Evolutionary conservation across 2,797 vertebrate species (phyloP), one percentile per base, ranked within the genome.

Genomic region (Sebastes kiyomatsui): DNA sequence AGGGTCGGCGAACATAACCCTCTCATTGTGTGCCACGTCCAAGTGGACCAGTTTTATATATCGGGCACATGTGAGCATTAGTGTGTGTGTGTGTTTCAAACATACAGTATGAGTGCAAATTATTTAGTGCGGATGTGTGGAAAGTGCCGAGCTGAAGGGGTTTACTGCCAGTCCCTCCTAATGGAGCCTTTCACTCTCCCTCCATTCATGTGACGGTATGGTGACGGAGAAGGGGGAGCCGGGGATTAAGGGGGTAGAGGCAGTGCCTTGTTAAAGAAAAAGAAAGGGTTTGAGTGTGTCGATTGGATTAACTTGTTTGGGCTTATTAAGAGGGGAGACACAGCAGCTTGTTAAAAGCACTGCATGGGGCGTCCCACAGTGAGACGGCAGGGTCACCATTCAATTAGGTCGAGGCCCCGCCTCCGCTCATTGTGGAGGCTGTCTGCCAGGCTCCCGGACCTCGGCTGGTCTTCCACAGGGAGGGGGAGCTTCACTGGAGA

Each of bases 231-330:
- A 87, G 88, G 90, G 88, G 91, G 92, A 78, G 90, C 80, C 35
- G 77, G 89, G 94, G 95, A 95, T 96, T 96, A 96, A 92, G 87
- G 82, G 91, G 91, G 90, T 85, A 91, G 92, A 91, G 85, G 93
- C 93, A 94, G 93, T 88, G 94, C 93, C 95, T 95, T 94, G 93
- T 96, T 96, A 96, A 95, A 94, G 94, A 92, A 91, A 94, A 93
- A 95, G 94, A 95, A 95, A 94, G 94, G 90, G 90, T 93, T 94
- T 91, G 95, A 96, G 95, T 95, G 95, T 95, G 95, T 95, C 93
- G 93, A 96, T 96, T 96, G 96, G 95, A 96, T 96, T 96, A 96
- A 96, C 95, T 96, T 96, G 95, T 96, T 96, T 96, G 94, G 95
- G 94, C 94, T 95, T 95, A 96, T 96, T 96, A 96, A 94, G 93